Base-by-base conservation (phyloP, 1,140 invertebrate species). In the Apis dorsata region DNA sequence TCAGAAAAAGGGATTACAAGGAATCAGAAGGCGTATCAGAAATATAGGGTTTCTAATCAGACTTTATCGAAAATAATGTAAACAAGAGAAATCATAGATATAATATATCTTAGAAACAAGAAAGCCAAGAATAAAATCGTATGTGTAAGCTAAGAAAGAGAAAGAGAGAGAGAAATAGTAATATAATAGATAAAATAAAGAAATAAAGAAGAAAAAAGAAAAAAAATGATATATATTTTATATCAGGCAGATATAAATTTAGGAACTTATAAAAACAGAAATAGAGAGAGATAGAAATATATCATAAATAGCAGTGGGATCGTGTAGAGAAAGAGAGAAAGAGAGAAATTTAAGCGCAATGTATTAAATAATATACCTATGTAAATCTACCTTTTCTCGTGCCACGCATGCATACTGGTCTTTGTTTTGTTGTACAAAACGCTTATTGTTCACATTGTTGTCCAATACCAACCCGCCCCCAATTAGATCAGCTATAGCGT, bases 371-470 rank as follows among this genome's bases (percentile, higher is more conserved):
- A 81, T 86, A 86, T 84, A 88, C 69, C 81, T 86, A 88, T 55
- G 69, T 91, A 92, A 88, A 91, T 91, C 89, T 90, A 93, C 91
- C 90, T 91, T 86, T 91, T 90, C 89, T 91, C 90, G 92, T 92
- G 91, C 91, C 89, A 91, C 88, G 85, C 92, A 92, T 93, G 91
- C 92, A 91, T 91, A 88, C 84, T 88, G 87, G 80, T 91, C 88
- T 88, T 88, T 89, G 87, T 90, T 81, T 77, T 63, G 81, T 83
- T 79, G 83, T 87, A 85, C 65, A 60, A 63, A 63, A 72, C 81
- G 79, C 59, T 87, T 85, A 81, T 71, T 65, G 21, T 75, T 83
- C 53, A 10, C 60, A 51, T 53, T 60, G 76, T 63, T 65, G 62
- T 75, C 86, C 84, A 88, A 90, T 70, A 70, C 51, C 85, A 88